Percentiles rank a stretch among this genome's conserved stretches.
Evolutionary conservation across 2,888 invertebrate genomes (phyloP).

Genomic region (Phania funesta): DNA sequence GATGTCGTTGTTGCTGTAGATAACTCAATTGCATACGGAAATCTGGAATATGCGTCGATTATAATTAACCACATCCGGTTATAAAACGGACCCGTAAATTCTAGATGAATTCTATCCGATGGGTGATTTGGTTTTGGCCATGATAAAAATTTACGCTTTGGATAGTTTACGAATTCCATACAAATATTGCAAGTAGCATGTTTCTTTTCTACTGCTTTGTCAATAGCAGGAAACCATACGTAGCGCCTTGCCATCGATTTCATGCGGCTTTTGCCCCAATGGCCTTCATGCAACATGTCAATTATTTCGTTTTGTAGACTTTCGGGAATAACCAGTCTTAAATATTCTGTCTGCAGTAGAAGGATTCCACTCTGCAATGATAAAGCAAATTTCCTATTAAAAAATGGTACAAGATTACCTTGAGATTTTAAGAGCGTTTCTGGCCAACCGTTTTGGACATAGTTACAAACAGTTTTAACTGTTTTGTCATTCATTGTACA

Average conservation of each 20-base stretch:
- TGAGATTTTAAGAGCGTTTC: background rate
- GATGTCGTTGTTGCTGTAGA: conserved; percentile 2
- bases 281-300: conserved; percentile 53
- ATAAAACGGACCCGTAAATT: conserved; percentile 21
- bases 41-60: conserved; percentile 28
- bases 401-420: background rate
- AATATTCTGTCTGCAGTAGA: background rate
- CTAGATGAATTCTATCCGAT: conserved; percentile 29
- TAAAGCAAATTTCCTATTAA: background rate
- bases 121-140: background rate
- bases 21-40: conserved; percentile 26
- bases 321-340: conserved; percentile 31
- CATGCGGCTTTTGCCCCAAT: conserved; percentile 56
- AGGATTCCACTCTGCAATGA: conserved; percentile 8
- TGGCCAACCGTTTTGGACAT: background rate
- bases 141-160: background rate
- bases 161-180: background rate
- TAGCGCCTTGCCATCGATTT: background rate
- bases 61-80: conserved; percentile 30
- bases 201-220: no score
- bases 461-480: background rate
- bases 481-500: background rate
- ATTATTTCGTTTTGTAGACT: conserved; percentile 24
- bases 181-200: background rate
- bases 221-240: conserved; percentile 1